Conservation (phyloP, 1,140 invertebrate species). For the Melipona quadrifasciata region DNA sequence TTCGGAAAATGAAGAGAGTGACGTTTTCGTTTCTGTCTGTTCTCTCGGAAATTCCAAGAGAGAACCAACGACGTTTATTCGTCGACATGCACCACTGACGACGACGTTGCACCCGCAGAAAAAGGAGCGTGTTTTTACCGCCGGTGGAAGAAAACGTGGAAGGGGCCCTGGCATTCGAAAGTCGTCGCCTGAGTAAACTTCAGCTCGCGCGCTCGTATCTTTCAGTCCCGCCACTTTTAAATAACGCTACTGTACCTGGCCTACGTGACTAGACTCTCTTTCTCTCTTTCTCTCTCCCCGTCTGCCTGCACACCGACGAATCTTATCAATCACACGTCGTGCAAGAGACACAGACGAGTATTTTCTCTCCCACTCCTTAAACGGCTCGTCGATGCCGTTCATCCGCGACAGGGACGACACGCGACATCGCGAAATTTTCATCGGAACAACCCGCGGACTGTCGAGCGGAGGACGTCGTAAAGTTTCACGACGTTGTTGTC, state of each 20-base stretch:
- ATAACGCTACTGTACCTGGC: constrained; percentile 19
- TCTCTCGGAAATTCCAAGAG: too few relatives aligned
- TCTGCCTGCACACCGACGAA: constrained; percentile 11
- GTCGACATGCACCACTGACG: constrained; percentile 3
- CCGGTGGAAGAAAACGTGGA: constrained; percentile 26
- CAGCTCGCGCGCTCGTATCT: constrained; percentile 21
- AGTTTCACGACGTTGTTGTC: background rate
- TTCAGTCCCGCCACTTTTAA: constrained; percentile 38
- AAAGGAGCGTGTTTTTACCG: background rate
- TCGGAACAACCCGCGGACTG: background rate
- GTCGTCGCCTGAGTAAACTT: constrained; percentile 14
- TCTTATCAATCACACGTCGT: constrained; percentile 43
- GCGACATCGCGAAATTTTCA: constrained; percentile 17
- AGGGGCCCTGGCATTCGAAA: constrained; percentile 26
- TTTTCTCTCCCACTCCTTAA: background rate
- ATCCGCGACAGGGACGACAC: background rate
- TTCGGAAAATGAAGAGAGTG: background rate
- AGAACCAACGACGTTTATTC: background rate
- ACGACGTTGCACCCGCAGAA: background rate
- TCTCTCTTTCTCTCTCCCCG: too few relatives aligned
- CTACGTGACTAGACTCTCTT: constrained; percentile 39
- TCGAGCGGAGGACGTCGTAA: background rate
- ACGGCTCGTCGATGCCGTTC: background rate
- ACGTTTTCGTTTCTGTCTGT: background rate
- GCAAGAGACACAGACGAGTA: constrained; percentile 21